Conservation (phyloP, 2,113 vertebrate genomes). For the Ariopsis seemanni region DNA sequence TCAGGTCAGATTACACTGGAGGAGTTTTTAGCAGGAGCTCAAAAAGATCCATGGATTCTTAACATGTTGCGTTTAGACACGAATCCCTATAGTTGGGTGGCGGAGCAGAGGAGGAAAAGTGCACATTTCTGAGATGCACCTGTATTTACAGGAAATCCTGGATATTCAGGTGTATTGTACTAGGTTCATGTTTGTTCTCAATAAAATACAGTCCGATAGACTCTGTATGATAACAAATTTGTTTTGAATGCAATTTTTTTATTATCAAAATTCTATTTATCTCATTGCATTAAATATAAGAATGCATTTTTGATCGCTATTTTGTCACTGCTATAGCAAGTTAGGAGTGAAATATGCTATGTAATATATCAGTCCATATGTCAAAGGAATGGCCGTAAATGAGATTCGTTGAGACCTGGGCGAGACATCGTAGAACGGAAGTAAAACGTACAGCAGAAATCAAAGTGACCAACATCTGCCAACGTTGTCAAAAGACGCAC, state of each 20-base stretch:
- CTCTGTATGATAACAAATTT: neutral
- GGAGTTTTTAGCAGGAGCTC: slow-evolving; percentile 70
- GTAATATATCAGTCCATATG: too few relatives aligned
- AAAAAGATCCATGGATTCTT: slow-evolving; percentile 72
- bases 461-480: too few relatives aligned
- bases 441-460: too few relatives aligned
- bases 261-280: too few relatives aligned
- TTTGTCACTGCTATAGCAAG: too few relatives aligned
- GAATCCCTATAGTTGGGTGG: slow-evolving; percentile 70
- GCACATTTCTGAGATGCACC: slow-evolving; percentile 61
- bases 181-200: neutral
- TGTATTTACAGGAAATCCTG: neutral
- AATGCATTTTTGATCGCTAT: too few relatives aligned
- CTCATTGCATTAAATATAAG: too few relatives aligned
- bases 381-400: too few relatives aligned
- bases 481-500: too few relatives aligned
- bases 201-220: neutral
- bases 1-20: slow-evolving; percentile 69
- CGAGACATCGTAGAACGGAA: too few relatives aligned
- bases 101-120: slow-evolving; percentile 70
- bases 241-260: neutral
- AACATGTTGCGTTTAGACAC: slow-evolving; percentile 73
- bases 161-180: neutral
- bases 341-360: too few relatives aligned
- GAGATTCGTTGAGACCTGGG: too few relatives aligned